Evolutionary conservation across 2,888 invertebrate species (phyloP).

Genomic region (Rugalucina vietnamica): DNA sequence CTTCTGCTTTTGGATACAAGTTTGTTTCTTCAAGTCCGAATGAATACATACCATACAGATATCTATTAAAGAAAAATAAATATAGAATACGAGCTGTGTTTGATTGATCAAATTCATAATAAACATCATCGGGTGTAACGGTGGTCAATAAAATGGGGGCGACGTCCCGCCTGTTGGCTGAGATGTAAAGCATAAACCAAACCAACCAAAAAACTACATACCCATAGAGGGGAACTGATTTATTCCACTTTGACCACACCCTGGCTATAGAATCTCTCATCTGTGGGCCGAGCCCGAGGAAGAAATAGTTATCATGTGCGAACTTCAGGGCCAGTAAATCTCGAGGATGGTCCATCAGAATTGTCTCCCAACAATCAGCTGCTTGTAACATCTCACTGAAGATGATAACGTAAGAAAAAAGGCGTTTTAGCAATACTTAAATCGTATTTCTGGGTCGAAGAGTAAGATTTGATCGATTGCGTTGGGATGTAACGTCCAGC

Average conservation of each 20-base stretch:
- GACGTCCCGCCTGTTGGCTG: too few species aligned
- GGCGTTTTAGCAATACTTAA: too few species aligned
- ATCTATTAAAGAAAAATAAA: too few species aligned
- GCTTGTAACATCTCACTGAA: conserved; percentile 77
- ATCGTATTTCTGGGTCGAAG: too few species aligned
- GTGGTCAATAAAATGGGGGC: too few species aligned
- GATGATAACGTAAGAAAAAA: too few species aligned
- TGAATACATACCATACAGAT: conserved; percentile 85
- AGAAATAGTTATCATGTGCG: conserved; percentile 85
- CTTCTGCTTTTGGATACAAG: conserved; percentile 83
- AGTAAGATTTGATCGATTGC: too few species aligned
- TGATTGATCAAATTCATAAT: too few species aligned
- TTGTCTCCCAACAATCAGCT: conserved; percentile 84
- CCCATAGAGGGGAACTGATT: conserved; percentile 84
- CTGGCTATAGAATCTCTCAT: conserved; percentile 84
- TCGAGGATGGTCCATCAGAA: conserved; percentile 84
- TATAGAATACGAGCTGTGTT: too few species aligned
- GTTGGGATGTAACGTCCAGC: too few species aligned
- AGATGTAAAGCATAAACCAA: too few species aligned
- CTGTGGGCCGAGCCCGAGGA: conserved; percentile 83
- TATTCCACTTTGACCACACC: conserved; percentile 84
- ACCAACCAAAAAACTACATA: conserved; percentile 60
- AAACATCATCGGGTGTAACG: too few species aligned
- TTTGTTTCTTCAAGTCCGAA: conserved; percentile 85
- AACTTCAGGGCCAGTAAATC: conserved; percentile 85